Evolutionary conservation across 2,113 vertebrate species (phyloP), one percentile per base, ranked within the genome.

Genomic region (Gorilla gorilla): DNA sequence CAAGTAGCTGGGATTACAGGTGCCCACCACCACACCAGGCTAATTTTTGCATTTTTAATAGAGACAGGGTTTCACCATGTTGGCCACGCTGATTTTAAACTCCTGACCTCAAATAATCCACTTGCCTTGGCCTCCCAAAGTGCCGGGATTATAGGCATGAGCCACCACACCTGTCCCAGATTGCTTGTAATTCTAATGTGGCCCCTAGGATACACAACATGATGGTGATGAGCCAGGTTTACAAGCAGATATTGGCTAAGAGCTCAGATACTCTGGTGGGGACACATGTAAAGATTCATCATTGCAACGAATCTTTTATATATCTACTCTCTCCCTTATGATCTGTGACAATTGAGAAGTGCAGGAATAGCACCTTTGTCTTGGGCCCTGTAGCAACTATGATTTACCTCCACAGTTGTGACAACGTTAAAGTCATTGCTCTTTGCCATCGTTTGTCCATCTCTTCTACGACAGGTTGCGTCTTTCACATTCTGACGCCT

Each of bases 281-380:
- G 0, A 98, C 99, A 79, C 99, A 99, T 3, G 89, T 99, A 76
- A 99, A 99, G 91, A 99, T 99, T 97, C 99, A 99, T 98, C 98
- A 99, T 64, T 99, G 99, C 98, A 99, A 98, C 0, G 99, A 99
- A 35, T 99, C 99, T 93, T 99, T 99, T 97, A 99, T 99, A 68
- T 99, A 99, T 97, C 99, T 99, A 1, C 99, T 99, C 1, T 99
- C 99, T 32, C 99, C 99, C 6, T 98, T 99, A 98, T 99, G 99
- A 7, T 99, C 99, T 0, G 99, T 99, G 95, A 99, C 99, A 57
- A 97, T 99, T 68, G 99, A 99, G 98, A 99, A 99, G 97, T 99
- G 99, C 93, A 98, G 98, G 7, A 99, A 99, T 75, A 99, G 98
- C 98, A 99, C 99, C 0, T 99, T 99, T 93, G 98, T 99, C 22